Evolutionary conservation across 2,888 invertebrate species (phyloP).

Genomic region (Eremobia ochroleuca): DNA sequence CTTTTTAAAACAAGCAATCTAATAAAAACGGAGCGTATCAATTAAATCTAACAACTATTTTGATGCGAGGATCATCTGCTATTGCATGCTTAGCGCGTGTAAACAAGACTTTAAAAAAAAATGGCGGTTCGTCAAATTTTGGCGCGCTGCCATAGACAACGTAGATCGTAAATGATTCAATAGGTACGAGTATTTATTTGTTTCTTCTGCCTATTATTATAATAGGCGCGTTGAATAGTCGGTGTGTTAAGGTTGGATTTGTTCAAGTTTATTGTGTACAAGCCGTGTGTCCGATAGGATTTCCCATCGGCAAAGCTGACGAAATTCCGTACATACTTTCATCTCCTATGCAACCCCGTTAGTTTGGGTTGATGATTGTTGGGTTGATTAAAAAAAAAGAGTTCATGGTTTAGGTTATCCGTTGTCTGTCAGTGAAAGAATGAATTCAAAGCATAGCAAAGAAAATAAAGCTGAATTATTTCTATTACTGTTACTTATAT

Average conservation of each 20-base stretch:
- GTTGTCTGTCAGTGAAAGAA: too few species aligned
- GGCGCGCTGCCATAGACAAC: slow-evolving; percentile 63
- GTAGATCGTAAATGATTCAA: slow-evolving; percentile 52
- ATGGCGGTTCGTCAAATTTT: slow-evolving; percentile 52
- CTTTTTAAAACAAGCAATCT: slow-evolving; percentile 18
- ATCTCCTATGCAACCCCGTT: too few species aligned
- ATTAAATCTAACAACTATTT: slow-evolving; percentile 49
- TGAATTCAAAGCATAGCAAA: too few species aligned
- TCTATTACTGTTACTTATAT: background rate
- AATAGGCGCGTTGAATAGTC: slow-evolving; percentile 50
- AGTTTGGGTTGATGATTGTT: too few species aligned
- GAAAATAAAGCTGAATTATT: background rate
- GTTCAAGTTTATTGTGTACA: background rate
- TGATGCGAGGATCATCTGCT: slow-evolving; percentile 53
- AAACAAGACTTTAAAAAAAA: slow-evolving; percentile 63
- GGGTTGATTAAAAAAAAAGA: too few species aligned
- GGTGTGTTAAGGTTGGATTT: slow-evolving; percentile 27
- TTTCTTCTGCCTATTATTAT: slow-evolving; percentile 58
- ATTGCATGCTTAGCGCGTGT: slow-evolving; percentile 61
- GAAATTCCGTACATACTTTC: background rate
- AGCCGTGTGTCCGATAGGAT: background rate
- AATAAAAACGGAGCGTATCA: slow-evolving; percentile 37
- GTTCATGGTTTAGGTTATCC: too few species aligned
- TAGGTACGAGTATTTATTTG: slow-evolving; percentile 58
- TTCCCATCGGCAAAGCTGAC: background rate